Evolutionary conservation across 2,113 vertebrate species (phyloP).

Genomic region (Neopipo cinnamomea): DNA sequence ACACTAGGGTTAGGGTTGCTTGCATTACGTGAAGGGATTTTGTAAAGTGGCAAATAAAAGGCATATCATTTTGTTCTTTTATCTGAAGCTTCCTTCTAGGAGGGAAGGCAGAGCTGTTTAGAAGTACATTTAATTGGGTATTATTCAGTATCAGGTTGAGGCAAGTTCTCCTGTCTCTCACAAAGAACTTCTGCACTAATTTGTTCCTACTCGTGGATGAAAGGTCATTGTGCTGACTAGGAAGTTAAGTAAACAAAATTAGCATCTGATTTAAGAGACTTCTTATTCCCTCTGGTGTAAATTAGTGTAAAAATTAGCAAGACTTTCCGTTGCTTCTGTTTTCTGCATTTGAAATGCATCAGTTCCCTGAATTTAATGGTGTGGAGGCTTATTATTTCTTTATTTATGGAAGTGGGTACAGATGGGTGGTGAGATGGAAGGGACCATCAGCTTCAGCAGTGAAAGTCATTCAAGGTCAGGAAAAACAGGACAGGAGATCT

Average conservation of each 20-base stretch:
- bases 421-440: background rate
- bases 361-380: conserved; percentile 6
- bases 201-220: conserved; percentile 33
- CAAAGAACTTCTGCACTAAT: conserved; percentile 58
- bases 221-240: conserved; percentile 66
- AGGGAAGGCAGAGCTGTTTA: conserved; percentile 27
- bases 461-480: background rate
- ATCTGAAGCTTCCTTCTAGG: conserved; percentile 32
- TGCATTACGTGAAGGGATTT: conserved; percentile 35
- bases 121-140: conserved; percentile 57
- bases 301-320: conserved; percentile 71
- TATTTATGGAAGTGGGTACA: background rate
- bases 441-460: background rate
- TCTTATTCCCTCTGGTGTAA: conserved; percentile 66
- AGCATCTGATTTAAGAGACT: conserved; percentile 64
- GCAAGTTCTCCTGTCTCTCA: conserved; percentile 34
- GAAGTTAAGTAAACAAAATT: conserved; percentile 71
- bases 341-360: conserved; percentile 41
- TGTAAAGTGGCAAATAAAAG: conserved; percentile 42
- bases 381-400: conserved; percentile 24
- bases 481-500: background rate
- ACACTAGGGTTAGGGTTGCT: conserved; percentile 55
- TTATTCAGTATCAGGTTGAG: conserved; percentile 45
- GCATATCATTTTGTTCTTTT: conserved; percentile 5
- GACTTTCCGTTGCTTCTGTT: conserved; percentile 33